Conservation (phyloP, 2,113 vertebrate genomes). For the Ginglymostoma cirratum region DNA sequence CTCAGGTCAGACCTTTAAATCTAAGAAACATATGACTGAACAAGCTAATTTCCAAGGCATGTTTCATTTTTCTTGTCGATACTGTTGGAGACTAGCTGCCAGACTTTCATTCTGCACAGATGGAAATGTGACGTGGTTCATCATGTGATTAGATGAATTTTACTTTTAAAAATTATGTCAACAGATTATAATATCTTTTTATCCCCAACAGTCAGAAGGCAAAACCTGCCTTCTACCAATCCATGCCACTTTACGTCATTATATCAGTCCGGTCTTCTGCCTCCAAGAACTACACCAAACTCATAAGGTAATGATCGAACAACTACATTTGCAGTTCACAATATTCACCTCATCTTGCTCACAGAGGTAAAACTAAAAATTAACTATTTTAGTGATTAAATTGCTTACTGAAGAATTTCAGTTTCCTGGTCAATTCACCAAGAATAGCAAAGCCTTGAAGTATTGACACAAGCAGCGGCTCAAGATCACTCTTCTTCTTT, state of each 20-base stretch:
- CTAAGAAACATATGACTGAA: neutral
- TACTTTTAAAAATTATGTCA: neutral
- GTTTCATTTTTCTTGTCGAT: neutral
- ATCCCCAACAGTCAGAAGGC: neutral
- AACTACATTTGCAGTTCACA: neutral
- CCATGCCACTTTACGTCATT: neutral
- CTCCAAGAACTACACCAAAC: neutral
- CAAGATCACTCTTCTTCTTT: conserved; percentile 50
- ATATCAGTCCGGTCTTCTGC: neutral
- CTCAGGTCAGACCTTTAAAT: neutral
- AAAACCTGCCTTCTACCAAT: neutral
- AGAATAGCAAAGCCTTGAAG: conserved; percentile 79
- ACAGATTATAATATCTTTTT: neutral
- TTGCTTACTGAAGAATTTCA: conserved; percentile 81
- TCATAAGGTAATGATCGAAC: neutral
- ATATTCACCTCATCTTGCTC: neutral
- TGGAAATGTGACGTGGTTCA: neutral
- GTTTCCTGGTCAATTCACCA: conserved; percentile 73
- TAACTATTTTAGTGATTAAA: neutral
- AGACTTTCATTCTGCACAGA: neutral
- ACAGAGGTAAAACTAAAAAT: neutral
- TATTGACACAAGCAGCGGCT: conserved; percentile 57
- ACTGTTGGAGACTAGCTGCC: neutral
- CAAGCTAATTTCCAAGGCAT: neutral
- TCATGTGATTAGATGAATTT: neutral